Percentiles rank a stretch among this genome's conserved stretches.
phyloP scores from a whole-genome alignment of 2,113 vertebrate species.

The Lonchura striata region DNA sequence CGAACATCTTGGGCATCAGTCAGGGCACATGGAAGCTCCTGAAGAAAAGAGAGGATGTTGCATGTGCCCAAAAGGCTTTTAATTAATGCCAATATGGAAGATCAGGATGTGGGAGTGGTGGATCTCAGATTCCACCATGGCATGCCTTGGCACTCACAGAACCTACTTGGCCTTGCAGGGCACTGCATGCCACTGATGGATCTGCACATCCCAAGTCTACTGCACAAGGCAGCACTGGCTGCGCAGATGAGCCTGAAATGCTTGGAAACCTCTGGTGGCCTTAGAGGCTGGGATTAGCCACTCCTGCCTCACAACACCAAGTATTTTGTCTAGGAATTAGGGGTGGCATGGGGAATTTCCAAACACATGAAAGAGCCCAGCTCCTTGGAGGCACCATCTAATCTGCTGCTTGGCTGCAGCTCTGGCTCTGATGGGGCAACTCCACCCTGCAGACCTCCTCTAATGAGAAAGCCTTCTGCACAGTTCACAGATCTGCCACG shows the following conservation, averaged over 20 bases:
- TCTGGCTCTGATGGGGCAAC: neutral
- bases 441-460: neutral
- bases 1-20: neutral
- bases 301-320: neutral
- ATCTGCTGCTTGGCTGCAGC: neutral
- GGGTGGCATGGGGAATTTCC: neutral
- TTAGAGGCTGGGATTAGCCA: neutral
- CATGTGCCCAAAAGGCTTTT: neutral
- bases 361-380: neutral
- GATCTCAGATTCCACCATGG: neutral
- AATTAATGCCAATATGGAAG: neutral
- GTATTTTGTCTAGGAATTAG: neutral
- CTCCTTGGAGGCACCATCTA: neutral
- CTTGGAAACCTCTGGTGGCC: neutral
- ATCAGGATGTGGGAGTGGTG: neutral
- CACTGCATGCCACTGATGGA: neutral
- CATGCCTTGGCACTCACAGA: neutral
- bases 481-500: neutral
- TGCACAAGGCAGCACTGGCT: neutral
- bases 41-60: neutral
- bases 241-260: neutral
- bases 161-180: fast-evolving
- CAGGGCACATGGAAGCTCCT: neutral
- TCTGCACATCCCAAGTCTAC: neutral
- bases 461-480: constrained; percentile 42